Percentiles rank a stretch among this genome's conserved stretches.
Conservation (phyloP, 1,140 invertebrate species). For the Schlechtendalia chinensis region DNA sequence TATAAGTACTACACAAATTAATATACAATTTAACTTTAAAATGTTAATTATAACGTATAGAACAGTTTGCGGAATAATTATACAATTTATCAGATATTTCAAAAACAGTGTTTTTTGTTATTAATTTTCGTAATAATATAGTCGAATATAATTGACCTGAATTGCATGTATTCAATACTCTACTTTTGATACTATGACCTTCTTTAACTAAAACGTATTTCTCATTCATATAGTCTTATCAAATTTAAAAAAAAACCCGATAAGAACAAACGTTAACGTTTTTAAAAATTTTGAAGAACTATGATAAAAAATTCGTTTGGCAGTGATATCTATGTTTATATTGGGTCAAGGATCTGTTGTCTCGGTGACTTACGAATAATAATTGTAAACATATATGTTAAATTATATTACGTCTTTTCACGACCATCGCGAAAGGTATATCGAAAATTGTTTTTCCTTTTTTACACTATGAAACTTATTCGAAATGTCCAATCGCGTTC, state of each 20-base stretch:
- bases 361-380: background rate
- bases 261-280: too few relatives aligned
- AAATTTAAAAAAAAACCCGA: background rate
- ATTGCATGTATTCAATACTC: background rate
- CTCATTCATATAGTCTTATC: background rate
- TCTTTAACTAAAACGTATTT: too few relatives aligned
- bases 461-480: background rate
- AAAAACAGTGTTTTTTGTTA: too few relatives aligned
- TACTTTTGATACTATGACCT: background rate
- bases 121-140: background rate
- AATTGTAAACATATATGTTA: background rate
- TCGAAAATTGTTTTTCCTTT: background rate
- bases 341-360: background rate
- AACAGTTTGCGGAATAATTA: too few relatives aligned
- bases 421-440: background rate
- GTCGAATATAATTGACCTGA: background rate
- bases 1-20: too few relatives aligned
- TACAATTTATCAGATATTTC: too few relatives aligned
- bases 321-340: constrained; percentile 27
- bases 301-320: background rate
- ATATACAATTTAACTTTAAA: too few relatives aligned
- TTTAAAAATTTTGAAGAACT: background rate
- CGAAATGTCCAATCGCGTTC: background rate
- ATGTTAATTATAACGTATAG: too few relatives aligned
- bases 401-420: background rate